Evolutionary conservation across 2,113 vertebrate genomes (phyloP).

Genomic region (Megaptera novaeangliae): DNA sequence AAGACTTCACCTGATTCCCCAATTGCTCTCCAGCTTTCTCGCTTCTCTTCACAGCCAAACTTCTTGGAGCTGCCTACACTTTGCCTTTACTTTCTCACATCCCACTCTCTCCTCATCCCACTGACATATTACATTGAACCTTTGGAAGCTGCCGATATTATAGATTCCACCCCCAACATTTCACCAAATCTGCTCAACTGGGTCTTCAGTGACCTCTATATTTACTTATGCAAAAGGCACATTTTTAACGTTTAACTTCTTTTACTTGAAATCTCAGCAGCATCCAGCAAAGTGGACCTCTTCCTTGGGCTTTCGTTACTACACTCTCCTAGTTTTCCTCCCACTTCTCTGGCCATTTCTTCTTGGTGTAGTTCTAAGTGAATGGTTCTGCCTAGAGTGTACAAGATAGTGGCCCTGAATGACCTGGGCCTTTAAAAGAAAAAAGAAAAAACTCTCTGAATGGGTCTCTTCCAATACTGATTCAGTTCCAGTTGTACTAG

Average conservation of each 20-base stretch:
- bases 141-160: conserved; percentile 43
- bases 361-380: background rate
- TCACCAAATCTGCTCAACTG: conserved; percentile 51
- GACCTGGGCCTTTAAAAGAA: background rate
- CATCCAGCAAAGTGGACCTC: background rate
- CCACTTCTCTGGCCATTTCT: background rate
- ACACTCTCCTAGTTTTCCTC: background rate
- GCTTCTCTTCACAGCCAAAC: conserved; percentile 34
- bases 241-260: conserved; percentile 1
- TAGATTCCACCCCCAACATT: conserved; percentile 24
- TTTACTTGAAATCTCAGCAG: background rate
- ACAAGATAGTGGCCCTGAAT: background rate
- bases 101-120: conserved; percentile 57
- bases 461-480: background rate
- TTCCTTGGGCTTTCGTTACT: background rate
- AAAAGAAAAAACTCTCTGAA: background rate
- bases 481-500: background rate
- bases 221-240: background rate
- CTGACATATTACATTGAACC: conserved; percentile 47
- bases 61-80: conserved; percentile 60
- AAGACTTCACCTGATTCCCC: conserved; percentile 24
- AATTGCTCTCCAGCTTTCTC: conserved; percentile 14
- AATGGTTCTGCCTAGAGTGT: background rate
- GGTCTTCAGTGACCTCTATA: conserved; percentile 32
- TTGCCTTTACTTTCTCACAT: conserved; percentile 62